These are phyloP conservation scores for Dryoscopus gambensis DNA, from an alignment of 2,113 vertebrate genomes.

Conservation along the genomic window DNA sequence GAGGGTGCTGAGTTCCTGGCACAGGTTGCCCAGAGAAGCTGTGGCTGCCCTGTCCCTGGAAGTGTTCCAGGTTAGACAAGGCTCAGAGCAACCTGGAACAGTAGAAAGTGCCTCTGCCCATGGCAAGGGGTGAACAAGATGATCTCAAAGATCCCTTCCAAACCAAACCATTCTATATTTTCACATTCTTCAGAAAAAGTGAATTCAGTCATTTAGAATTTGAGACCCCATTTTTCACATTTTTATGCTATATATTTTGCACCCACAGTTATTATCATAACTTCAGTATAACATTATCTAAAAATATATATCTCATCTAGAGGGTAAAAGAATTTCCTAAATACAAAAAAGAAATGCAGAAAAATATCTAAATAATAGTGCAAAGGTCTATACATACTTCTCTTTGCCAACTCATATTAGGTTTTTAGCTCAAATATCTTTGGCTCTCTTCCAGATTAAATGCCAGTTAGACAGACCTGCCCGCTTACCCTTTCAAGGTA, in stretches of 20 bases:
- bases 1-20: neutral
- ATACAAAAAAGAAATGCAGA: neutral
- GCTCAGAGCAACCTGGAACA: neutral
- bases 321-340: neutral
- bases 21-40: neutral
- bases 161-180: neutral
- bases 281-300: neutral
- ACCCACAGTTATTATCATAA: neutral
- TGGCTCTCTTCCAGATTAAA: slow-evolving; percentile 83
- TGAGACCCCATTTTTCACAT: neutral
- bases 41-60: neutral
- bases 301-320: neutral
- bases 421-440: slow-evolving; percentile 75
- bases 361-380: slow-evolving; percentile 11
- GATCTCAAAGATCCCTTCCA: neutral
- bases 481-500: slow-evolving; percentile 82
- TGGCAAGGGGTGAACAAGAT: neutral
- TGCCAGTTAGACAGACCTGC: slow-evolving; percentile 81
- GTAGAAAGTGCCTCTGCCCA: no score
- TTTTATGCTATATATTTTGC: neutral
- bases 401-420: slow-evolving; percentile 79
- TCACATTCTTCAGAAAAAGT: neutral
- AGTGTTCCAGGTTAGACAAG: neutral
- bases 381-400: slow-evolving; percentile 47
- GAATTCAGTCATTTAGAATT: neutral